Conservation (phyloP, 2,113 vertebrate genomes). For the Cololabis saira region DNA sequence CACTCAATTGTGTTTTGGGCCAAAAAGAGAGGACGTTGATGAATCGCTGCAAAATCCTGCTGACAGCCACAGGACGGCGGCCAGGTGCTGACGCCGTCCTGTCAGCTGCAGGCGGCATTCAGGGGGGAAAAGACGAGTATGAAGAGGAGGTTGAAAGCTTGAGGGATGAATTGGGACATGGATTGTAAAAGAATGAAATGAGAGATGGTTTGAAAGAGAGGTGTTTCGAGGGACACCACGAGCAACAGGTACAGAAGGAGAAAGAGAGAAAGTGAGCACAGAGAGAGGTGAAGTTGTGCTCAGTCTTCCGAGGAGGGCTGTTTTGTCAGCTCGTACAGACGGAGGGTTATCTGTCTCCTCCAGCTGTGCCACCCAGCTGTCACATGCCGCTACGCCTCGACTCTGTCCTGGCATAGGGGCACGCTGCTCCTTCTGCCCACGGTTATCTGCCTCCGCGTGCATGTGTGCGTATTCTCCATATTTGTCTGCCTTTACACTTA, state of each 20-base stretch:
- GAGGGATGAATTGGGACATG: slow-evolving; percentile 35
- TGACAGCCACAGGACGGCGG: slow-evolving; percentile 32
- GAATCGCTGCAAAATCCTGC: slow-evolving; percentile 33
- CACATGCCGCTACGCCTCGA: slow-evolving; percentile 54
- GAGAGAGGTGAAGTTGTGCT: slow-evolving; percentile 59
- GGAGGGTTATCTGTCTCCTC: slow-evolving; percentile 73
- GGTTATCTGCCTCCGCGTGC: slow-evolving; percentile 33
- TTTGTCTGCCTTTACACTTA: slow-evolving; percentile 43
- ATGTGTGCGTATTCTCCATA: slow-evolving; percentile 30
- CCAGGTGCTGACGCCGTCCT: slow-evolving; percentile 30
- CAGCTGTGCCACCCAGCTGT: slow-evolving; percentile 76
- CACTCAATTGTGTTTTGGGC: slow-evolving; percentile 9
- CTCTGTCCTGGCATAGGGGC: slow-evolving; percentile 64
- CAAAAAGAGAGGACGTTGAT: slow-evolving; percentile 25
- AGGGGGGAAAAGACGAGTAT: slow-evolving; percentile 37
- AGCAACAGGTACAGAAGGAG: slow-evolving; percentile 30
- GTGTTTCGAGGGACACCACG: slow-evolving; percentile 45
- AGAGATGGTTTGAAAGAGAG: slow-evolving; percentile 55
- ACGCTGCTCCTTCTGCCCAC: slow-evolving; percentile 50
- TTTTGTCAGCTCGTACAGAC: slow-evolving; percentile 66
- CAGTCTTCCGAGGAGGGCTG: slow-evolving; percentile 55
- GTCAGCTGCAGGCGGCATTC: slow-evolving; percentile 31
- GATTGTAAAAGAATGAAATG: slow-evolving; percentile 46
- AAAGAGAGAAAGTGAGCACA: slow-evolving; percentile 33
- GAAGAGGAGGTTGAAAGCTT: slow-evolving; percentile 45